Conservation (phyloP, 23 tunicate species). For the Botrylloides violaceus region DNA sequence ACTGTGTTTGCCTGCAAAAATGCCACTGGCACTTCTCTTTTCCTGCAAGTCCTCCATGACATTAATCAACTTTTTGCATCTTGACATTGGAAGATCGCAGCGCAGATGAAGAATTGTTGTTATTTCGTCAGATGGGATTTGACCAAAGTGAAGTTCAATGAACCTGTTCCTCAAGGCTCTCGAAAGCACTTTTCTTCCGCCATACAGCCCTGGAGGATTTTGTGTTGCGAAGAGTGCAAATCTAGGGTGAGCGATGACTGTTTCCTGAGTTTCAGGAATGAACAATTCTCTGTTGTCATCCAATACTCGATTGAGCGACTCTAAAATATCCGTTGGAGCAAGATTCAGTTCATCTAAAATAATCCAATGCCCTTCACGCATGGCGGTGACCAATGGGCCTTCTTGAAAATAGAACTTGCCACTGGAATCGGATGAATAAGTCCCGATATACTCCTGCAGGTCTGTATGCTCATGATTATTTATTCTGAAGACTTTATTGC, state of each 20-base stretch:
- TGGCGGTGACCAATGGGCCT: conserved; percentile 96
- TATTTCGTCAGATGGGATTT: conserved; percentile 75
- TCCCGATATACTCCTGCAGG: conserved; percentile 91
- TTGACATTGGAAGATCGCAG: conserved; percentile 47
- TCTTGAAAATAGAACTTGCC: conserved; percentile 88
- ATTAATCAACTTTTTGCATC: conserved; percentile 64
- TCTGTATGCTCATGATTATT: conserved; percentile 99
- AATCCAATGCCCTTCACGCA: conserved; percentile 95
- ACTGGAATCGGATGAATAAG: conserved; percentile 40
- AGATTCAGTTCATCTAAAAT: conserved; percentile 92
- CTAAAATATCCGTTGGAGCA: conserved; percentile 96
- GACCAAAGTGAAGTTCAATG: conserved; percentile 80
- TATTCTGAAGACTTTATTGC: conserved; percentile 76
- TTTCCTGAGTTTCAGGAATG: conserved; percentile 93
- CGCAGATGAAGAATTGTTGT: conserved; percentile 51
- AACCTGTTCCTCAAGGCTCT: conserved; percentile 88
- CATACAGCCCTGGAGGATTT: conserved; percentile 94
- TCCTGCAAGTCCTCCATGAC: conserved; percentile 78
- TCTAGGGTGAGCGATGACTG: conserved; percentile 76
- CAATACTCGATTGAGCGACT: conserved; percentile 90
- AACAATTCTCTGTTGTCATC: conserved; percentile 97
- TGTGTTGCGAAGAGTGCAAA: conserved; percentile 89
- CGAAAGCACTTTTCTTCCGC: conserved; percentile 81
- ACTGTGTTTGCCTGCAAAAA: conserved; percentile 86
- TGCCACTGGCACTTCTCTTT: conserved; percentile 62